Evolutionary conservation across 2,113 vertebrate genomes (phyloP), one percentile per base, ranked within the genome.

Genomic region (Microcebus griseorufus): DNA sequence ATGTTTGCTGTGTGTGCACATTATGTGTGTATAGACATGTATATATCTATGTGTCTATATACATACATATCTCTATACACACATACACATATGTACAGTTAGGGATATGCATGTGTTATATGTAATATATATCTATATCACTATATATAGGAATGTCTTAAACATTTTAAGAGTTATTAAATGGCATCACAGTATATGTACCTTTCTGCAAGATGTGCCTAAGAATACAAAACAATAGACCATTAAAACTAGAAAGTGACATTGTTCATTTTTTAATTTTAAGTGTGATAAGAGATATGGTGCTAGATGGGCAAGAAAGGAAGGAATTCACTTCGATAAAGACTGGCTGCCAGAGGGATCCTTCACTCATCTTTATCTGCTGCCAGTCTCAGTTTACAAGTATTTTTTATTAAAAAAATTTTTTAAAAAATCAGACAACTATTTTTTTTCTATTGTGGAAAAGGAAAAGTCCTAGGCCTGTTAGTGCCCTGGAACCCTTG

Each of bases 51-150:
- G n/a, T 55, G 34, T 45, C 16, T 22, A 22, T 5, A 4, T 1
- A 14, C 2, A 17, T 32, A 3, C 0, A 20, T 17, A 8, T 32
- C 9, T 13, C 8, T 0, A 45, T 8, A 25, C 4, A 14, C 29
- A 34, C 7, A 37, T 22, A 53, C 3, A 53, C 17, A 3, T 20
- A 16, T 58, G 11, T 18, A 29, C 1, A 27, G 3, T 1, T 20
- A 34, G 37, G 48, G 27, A n/a, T 48, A 2, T 9, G 6, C 37
- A 9, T 55, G 20, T 13, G 6, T 20, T 22, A 58, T 5, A n/a
- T 29, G 29, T 53, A 7, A 14, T 51, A 32, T 2, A 1, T 23
- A 3, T 62, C 78, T 51, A 1, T 62, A 42, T 69, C 14, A 37
- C 18, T 79, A 17, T 58, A 29, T 55, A 42, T 32, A 64, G 20